Percentiles rank a stretch among this genome's conserved stretches.
Evolutionary conservation across 2,797 vertebrate species (phyloP).

Genomic region (Mormyrus hasselquistii): DNA sequence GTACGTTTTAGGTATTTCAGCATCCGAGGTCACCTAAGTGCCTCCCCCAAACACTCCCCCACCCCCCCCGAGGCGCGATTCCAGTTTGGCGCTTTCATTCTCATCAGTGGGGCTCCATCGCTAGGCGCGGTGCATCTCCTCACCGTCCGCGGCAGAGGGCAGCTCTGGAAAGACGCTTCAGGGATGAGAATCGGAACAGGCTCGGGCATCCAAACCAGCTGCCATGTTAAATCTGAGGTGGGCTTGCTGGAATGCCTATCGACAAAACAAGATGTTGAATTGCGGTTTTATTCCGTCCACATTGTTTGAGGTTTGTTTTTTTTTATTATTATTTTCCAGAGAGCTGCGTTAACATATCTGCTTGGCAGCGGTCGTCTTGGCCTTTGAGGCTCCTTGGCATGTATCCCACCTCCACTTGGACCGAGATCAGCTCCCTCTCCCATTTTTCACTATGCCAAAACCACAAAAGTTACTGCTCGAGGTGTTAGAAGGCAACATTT

Average conservation of each 20-base stretch:
- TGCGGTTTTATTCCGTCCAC: background rate
- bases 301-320: background rate
- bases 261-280: background rate
- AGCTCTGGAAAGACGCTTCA: background rate
- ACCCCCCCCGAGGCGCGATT: constrained; percentile 3
- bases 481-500: constrained; percentile 20
- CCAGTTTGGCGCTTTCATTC: background rate
- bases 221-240: background rate
- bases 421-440: background rate
- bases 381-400: constrained; percentile 13
- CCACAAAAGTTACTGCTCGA: constrained; percentile 11
- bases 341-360: constrained; percentile 16
- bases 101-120: background rate
- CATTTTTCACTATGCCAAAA: background rate
- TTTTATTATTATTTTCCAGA: background rate
- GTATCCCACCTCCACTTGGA: background rate
- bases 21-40: constrained; percentile 13
- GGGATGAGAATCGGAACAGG: constrained; percentile 6
- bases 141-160: background rate
- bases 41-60: background rate
- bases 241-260: background rate
- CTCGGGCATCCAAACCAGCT: background rate
- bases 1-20: constrained; percentile 12
- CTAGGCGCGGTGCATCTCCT: background rate
- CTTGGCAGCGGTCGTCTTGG: constrained; percentile 3